Evolutionary conservation across 2,113 vertebrate species (phyloP).

Genomic region (Indri indri): DNA sequence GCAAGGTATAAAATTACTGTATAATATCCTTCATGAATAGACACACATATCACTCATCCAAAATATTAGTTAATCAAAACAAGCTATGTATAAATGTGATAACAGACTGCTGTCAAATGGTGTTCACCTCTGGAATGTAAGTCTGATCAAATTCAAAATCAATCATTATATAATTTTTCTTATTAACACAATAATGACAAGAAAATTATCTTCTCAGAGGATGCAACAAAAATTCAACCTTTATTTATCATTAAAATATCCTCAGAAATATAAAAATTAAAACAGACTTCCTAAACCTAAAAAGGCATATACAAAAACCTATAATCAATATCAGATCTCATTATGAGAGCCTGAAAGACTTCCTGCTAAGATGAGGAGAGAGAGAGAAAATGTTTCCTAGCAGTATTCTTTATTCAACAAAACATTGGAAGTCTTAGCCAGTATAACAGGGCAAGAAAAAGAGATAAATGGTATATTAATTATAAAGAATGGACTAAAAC

Average conservation of each 20-base stretch:
- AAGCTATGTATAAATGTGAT: not conserved
- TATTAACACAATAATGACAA: not conserved
- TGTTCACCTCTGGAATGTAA: not conserved
- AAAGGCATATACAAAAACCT: not conserved
- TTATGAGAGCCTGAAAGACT: not conserved
- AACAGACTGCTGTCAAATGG: not conserved
- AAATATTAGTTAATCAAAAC: not conserved
- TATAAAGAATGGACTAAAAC: not conserved
- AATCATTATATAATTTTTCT: not conserved
- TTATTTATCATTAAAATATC: not conserved
- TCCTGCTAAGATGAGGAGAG: not conserved
- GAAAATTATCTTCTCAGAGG: not conserved
- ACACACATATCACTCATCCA: not conserved
- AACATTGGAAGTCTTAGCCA: too few relatives aligned
- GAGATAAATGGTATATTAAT: not conserved
- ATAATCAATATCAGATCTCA: not conserved
- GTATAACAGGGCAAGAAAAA: not conserved
- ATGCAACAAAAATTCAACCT: not conserved
- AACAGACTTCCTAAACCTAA: not conserved
- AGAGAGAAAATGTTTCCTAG: not conserved
- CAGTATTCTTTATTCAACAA: not conserved
- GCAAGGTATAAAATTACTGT: not conserved
- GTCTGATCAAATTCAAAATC: not conserved
- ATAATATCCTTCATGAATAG: not conserved
- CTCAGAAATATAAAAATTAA: not conserved